phyloP scores from a whole-genome alignment of 2,113 vertebrate species.

The Poecilia latipinna region DNA sequence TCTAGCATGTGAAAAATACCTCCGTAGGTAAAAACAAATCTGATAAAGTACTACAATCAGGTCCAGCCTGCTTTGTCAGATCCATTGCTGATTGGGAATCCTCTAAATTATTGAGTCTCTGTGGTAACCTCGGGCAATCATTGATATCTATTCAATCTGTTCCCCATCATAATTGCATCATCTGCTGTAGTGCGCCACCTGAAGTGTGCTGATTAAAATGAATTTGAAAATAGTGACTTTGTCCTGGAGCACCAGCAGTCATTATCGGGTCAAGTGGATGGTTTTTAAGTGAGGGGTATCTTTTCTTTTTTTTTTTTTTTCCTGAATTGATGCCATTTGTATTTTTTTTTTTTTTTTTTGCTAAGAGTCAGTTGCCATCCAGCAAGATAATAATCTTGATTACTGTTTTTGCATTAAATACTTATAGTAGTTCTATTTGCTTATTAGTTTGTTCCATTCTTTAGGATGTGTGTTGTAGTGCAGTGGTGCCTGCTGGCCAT shows the following conservation, averaged over 20 bases:
- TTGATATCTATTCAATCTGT: constrained; percentile 31
- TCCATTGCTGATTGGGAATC: constrained; percentile 61
- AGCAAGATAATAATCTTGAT: constrained; percentile 53
- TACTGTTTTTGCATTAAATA: constrained; percentile 41
- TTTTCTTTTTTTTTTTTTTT: constrained; percentile 7
- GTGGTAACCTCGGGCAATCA: constrained; percentile 51
- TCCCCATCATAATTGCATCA: background rate
- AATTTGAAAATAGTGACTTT: background rate
- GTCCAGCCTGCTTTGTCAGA: constrained; percentile 14
- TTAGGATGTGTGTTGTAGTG: constrained; percentile 40
- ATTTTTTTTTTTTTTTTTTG: background rate
- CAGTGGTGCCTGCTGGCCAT: constrained; percentile 46
- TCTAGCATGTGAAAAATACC: too few relatives aligned
- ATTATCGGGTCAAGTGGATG: constrained; percentile 15
- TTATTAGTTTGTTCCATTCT: constrained; percentile 23
- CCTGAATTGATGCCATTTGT: constrained; percentile 22
- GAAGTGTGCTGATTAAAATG: constrained; percentile 13
- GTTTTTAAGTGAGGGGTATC: background rate
- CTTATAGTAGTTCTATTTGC: constrained; percentile 44
- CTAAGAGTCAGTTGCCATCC: constrained; percentile 14
- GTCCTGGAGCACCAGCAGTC: background rate
- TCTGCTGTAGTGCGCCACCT: background rate
- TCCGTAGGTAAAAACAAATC: too few relatives aligned
- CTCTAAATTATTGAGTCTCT: constrained; percentile 65
- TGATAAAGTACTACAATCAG: constrained; percentile 5